Evolutionary conservation across 2,797 vertebrate species (phyloP).

Genomic region (Sebastes oblongus): DNA sequence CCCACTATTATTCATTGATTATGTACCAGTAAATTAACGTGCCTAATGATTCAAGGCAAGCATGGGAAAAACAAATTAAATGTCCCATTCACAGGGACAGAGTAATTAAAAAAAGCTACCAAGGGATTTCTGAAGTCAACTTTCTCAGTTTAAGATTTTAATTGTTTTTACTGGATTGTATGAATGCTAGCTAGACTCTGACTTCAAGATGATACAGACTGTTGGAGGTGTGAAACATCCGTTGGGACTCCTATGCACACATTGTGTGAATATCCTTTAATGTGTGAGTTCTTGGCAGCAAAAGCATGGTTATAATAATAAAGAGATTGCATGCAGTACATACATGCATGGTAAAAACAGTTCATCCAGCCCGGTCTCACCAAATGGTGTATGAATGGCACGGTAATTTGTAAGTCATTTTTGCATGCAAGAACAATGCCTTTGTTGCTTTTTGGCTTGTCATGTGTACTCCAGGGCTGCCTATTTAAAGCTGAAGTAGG

Average conservation of each 20-base stretch:
- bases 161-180: not conserved
- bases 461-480: too few species aligned
- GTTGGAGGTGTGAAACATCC: not conserved
- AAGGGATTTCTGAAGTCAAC: not conserved
- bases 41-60: constrained; percentile 9
- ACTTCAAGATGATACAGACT: not conserved
- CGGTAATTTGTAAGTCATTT: too few species aligned
- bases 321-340: not conserved
- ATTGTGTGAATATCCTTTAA: not conserved
- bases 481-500: too few species aligned
- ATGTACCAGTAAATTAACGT: constrained; percentile 7
- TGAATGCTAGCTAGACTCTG: not conserved
- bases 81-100: not conserved
- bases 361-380: not conserved
- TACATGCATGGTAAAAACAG: not conserved
- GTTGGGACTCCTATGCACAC: not conserved
- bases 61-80: not conserved
- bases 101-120: not conserved
- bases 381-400: too few species aligned
- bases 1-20: constrained; percentile 14
- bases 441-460: too few species aligned
- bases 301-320: not conserved
- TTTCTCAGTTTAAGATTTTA: not conserved
- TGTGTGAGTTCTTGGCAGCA: not conserved
- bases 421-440: too few species aligned